Conservation (phyloP, 1,140 invertebrate species). For the Platorchestia sp. region DNA sequence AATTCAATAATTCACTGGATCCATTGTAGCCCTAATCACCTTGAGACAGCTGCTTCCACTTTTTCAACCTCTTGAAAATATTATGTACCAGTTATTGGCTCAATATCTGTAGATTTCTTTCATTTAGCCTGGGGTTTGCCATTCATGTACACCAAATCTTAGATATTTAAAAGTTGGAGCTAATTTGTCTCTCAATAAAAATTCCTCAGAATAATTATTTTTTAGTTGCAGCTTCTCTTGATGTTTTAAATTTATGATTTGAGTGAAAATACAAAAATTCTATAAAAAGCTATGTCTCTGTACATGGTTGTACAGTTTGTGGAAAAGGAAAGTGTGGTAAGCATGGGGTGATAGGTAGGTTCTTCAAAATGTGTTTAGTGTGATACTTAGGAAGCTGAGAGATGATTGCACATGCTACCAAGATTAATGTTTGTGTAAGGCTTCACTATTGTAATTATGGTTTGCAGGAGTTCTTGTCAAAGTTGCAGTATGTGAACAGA, state of each 20-base stretch:
- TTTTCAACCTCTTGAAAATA: too few relatives aligned
- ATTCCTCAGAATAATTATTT: not conserved
- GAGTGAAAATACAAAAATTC: not conserved
- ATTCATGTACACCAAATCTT: not conserved
- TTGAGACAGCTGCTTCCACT: too few relatives aligned
- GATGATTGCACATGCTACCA: not conserved
- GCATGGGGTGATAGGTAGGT: not conserved
- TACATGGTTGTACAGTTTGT: not conserved
- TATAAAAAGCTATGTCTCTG: not conserved
- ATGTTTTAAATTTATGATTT: not conserved
- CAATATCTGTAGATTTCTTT: too few relatives aligned
- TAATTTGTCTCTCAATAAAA: not conserved
- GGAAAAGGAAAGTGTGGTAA: not conserved
- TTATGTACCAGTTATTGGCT: too few relatives aligned
- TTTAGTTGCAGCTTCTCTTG: not conserved
- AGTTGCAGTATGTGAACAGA: conserved; percentile 25
- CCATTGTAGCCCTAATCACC: too few relatives aligned
- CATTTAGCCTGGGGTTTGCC: not conserved
- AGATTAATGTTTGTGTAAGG: not conserved
- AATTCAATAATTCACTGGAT: too few relatives aligned
- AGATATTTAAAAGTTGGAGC: not conserved
- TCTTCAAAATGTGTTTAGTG: not conserved
- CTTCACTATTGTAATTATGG: not conserved
- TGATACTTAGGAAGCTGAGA: not conserved
- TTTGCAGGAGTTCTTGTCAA: conserved; percentile 1